Evolutionary conservation across 2,888 invertebrate species (phyloP).

Genomic region (Machimus rusticus): DNA sequence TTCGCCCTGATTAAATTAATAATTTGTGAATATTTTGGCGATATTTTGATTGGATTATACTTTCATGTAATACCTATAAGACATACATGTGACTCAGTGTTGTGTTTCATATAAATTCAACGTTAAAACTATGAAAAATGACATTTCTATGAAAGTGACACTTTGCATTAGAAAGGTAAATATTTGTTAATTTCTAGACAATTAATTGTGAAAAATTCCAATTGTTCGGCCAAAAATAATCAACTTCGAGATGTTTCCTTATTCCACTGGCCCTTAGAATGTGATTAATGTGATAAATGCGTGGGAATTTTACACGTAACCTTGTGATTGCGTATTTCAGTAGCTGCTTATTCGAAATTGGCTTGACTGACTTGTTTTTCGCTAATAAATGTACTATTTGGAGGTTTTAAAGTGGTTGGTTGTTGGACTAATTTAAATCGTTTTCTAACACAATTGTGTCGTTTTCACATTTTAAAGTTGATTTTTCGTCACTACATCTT

Average conservation of each 20-base stretch:
- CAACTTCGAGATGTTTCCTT: background rate
- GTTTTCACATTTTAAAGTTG: background rate
- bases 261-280: background rate
- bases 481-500: background rate
- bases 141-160: slow-evolving; percentile 54
- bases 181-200: slow-evolving; percentile 52
- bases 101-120: slow-evolving; percentile 11
- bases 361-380: slow-evolving; percentile 48
- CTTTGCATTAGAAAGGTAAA: slow-evolving; percentile 57
- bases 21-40: background rate
- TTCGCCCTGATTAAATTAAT: slow-evolving; percentile 33
- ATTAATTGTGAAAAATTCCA: slow-evolving; percentile 43
- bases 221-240: background rate
- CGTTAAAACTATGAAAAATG: slow-evolving; percentile 44
- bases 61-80: background rate
- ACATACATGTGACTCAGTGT: background rate
- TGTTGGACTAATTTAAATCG: background rate
- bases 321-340: slow-evolving; percentile 63
- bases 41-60: background rate
- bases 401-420: background rate
- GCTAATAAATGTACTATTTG: background rate
- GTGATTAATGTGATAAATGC: slow-evolving; percentile 35
- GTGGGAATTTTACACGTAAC: slow-evolving; percentile 56
- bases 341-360: slow-evolving; percentile 55
- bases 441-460: background rate